Conservation (phyloP, 2,113 vertebrate species). For the Ellobius talpinus region DNA sequence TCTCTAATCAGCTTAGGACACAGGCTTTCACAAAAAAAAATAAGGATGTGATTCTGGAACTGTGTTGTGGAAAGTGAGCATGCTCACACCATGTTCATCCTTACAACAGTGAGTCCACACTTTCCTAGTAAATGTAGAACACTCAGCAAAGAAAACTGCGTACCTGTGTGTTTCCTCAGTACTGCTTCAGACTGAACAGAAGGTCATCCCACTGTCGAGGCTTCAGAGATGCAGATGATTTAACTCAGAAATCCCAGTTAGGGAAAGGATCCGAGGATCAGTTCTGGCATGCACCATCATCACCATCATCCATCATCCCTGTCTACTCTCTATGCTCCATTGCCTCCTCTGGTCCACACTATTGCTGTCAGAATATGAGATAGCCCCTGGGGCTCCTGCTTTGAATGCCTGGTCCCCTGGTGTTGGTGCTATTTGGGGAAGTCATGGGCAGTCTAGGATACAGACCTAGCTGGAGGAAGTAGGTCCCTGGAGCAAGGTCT, state of each 20-base stretch:
- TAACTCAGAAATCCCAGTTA: neutral
- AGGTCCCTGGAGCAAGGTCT: neutral
- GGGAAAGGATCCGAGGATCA: neutral
- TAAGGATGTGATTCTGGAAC: neutral
- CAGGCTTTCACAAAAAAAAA: neutral
- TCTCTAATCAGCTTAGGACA: neutral
- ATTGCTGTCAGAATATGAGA: neutral
- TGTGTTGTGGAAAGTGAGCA: neutral
- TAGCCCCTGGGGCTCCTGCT: too few species aligned
- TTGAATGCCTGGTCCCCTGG: neutral
- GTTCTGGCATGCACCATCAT: neutral
- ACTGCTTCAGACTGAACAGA: neutral
- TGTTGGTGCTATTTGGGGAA: neutral
- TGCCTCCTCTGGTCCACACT: neutral
- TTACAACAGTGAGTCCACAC: neutral
- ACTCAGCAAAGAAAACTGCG: neutral
- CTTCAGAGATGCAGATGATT: neutral
- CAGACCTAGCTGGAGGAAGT: neutral
- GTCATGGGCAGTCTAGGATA: neutral
- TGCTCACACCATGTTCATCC: too few species aligned
- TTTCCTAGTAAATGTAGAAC: neutral
- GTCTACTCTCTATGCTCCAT: neutral
- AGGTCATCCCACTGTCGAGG: rapidly evolving
- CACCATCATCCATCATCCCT: rapidly evolving
- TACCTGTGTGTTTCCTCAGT: neutral